Percentiles rank a stretch among this genome's conserved stretches.
These are phyloP conservation scores for Pseudochaenichthys georgianus DNA, from an alignment of 2,797 vertebrate species.

Conservation along the genomic window DNA sequence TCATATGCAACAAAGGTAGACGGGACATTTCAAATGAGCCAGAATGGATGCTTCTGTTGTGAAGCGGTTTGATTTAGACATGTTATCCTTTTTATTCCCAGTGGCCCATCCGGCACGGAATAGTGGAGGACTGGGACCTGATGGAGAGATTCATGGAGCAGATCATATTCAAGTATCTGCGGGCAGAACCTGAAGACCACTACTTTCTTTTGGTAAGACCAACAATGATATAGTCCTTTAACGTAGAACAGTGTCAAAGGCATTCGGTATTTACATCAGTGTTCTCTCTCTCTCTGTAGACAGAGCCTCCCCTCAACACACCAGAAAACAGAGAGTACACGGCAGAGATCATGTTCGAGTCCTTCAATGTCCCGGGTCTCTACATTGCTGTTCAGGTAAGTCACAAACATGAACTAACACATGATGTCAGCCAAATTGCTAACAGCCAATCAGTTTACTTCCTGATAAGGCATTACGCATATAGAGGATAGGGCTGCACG, in stretches of 20 bases:
- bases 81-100: constrained; percentile 50
- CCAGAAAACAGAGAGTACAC: constrained; percentile 96
- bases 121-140: constrained; percentile 98
- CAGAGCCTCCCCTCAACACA: constrained; percentile 94
- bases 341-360: constrained; percentile 97
- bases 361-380: constrained; percentile 95
- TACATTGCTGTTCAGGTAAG: constrained; percentile 96
- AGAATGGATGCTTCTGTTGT: no score
- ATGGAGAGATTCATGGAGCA: constrained; percentile 99
- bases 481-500: no score
- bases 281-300: constrained; percentile 77
- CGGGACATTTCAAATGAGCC: accelerated
- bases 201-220: constrained; percentile 94
- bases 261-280: neutral
- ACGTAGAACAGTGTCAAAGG: neutral
- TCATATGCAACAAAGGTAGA: constrained; percentile 96
- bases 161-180: constrained; percentile 98
- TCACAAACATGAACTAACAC: neutral
- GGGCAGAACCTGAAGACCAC: constrained; percentile 97
- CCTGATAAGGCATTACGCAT: neutral
- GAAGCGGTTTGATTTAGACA: neutral
- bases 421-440: neutral
- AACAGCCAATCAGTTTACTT: neutral
- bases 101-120: constrained; percentile 98
- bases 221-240: no score